Evolutionary conservation across 2,797 vertebrate genomes (phyloP).

Genomic region (Anniella stebbinsi): DNA sequence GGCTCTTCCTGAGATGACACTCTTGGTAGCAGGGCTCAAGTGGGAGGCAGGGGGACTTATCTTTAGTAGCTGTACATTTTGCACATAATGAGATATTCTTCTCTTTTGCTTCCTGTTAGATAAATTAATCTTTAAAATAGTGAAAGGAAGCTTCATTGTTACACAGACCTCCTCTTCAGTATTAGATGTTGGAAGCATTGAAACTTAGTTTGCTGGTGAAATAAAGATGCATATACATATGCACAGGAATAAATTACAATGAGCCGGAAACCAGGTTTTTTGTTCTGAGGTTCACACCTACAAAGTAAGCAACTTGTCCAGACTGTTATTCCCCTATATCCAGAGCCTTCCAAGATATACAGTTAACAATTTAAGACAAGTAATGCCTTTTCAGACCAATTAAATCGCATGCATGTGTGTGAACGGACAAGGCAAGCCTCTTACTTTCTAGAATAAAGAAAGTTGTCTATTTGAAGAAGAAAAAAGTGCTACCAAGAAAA

Average conservation of each 20-base stretch:
- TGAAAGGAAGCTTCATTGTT: not conserved
- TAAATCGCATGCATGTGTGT: not conserved
- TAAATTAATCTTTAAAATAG: not conserved
- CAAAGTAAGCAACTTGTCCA: not conserved
- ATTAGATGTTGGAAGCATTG: not conserved
- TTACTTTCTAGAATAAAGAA: slow-evolving; percentile 6
- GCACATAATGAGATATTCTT: not conserved
- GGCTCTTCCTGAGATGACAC: not conserved
- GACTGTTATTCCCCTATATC: not conserved
- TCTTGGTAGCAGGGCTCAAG: too few species aligned
- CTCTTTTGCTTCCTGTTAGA: not conserved
- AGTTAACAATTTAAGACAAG: not conserved
- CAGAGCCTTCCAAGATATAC: not conserved
- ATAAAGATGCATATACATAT: not conserved
- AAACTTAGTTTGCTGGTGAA: not conserved
- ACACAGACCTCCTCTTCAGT: not conserved
- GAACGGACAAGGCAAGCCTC: not conserved
- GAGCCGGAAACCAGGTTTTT: not conserved
- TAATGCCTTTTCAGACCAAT: not conserved
- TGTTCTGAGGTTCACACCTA: not conserved
- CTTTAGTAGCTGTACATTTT: not conserved
- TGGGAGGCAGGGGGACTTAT: not conserved
- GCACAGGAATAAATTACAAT: not conserved
- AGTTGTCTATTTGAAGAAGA: not conserved
- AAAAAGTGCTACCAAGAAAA: not conserved